Evolutionary conservation across 2,888 invertebrate species (phyloP).

Genomic region (Leistus spinibarbis): DNA sequence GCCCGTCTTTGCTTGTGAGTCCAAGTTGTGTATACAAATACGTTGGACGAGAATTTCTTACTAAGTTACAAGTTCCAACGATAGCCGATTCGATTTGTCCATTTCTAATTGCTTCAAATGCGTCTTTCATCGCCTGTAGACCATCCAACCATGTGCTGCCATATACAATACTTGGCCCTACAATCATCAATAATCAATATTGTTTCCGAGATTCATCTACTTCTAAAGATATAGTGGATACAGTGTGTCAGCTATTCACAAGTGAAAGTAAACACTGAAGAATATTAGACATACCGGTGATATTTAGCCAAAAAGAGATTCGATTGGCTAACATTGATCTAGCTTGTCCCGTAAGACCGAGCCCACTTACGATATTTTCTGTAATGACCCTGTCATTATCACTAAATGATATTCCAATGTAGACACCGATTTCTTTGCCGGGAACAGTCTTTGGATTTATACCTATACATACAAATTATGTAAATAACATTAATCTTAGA

Average conservation of each 20-base stretch:
- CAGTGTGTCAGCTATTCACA: no score
- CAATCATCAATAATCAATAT: neutral
- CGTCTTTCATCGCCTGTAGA: constrained; percentile 52
- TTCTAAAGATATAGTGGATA: no score
- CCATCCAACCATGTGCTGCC: constrained; percentile 17
- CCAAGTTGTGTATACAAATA: constrained; percentile 68
- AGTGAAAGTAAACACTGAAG: no score
- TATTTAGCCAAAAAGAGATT: constrained; percentile 87
- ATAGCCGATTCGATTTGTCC: constrained; percentile 91
- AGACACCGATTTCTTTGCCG: constrained; percentile 57
- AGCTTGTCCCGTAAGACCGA: constrained; percentile 74
- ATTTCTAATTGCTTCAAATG: constrained; percentile 76
- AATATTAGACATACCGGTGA: constrained; percentile 65
- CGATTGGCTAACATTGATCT: constrained; percentile 95
- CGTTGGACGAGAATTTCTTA: constrained; percentile 66
- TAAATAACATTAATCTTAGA: no score
- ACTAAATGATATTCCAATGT: constrained; percentile 56
- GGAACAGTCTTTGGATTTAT: constrained; percentile 56
- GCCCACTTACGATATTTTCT: constrained; percentile 63
- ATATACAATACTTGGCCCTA: constrained; percentile 22
- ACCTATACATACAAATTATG: no score
- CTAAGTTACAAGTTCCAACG: constrained; percentile 86
- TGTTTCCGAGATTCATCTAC: no score
- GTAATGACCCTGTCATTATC: constrained; percentile 60
- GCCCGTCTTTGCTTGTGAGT: constrained; percentile 66